Evolutionary conservation across 2,113 vertebrate genomes (phyloP), one percentile per base, ranked within the genome.

Genomic region (Osmerus eperlanus): DNA sequence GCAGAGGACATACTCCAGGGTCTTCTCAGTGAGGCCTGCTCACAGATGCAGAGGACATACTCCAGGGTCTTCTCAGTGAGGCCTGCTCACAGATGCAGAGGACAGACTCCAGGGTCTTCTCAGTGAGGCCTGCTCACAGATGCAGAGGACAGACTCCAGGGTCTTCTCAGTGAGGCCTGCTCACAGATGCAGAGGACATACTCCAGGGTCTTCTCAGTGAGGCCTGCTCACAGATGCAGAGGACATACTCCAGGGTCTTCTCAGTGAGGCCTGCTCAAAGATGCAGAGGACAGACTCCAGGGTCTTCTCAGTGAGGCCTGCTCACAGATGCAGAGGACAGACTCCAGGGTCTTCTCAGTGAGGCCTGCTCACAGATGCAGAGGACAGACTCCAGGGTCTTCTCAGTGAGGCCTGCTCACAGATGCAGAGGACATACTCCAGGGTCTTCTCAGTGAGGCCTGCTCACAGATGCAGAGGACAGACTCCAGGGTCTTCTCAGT

Each of bases 81-180:
- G n/a, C n/a, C n/a, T 21, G 21, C 21, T 21, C 21, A 21, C 21
- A 21, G 21, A 21, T 21, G 21, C 21, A 21, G 21, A 21, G 21
- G 21, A 21, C 21, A 21, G 21, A 21, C 21, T 21, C 21, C 21
- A 21, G 21, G 21, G 21, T 21, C 21, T 21, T 21, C 21, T 21
- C 74, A 77, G 4, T 9, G n/a, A 72, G 77, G 65, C 70, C 70
- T 78, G 47, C 68, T 88, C 79, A 77, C 6, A 12, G 63, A 75
- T 67, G 65, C n/a, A 52, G 41, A 61, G 21, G 41, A 54, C 66
- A 29, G 65, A 9, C 41, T 62, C 59, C 9, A 0, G 28, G 16
- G 55, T 16, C 32, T 32, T 14, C 52, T 58, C n/a, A 73, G 4
- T 47, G n/a, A n/a, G n/a, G n/a, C n/a, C n/a, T 21, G 21, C 21